phyloP scores from a whole-genome alignment of 2,797 vertebrate species.

The Trachurus trachurus region DNA sequence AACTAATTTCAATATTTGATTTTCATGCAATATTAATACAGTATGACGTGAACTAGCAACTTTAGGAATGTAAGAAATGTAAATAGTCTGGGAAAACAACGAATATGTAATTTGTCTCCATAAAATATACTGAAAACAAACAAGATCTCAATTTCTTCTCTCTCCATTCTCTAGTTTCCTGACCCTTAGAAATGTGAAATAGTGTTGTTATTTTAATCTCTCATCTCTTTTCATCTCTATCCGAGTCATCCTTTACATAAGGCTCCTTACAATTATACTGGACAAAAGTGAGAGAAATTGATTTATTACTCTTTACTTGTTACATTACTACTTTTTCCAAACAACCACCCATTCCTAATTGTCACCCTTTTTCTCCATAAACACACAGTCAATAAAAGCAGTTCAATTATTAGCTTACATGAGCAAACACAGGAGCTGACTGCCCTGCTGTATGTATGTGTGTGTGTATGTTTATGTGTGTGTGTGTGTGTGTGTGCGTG shows the following conservation, averaged over 20 bases:
- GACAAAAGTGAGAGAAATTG: background rate
- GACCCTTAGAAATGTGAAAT: background rate
- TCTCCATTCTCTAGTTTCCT: too few relatives aligned
- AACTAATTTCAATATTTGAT: background rate
- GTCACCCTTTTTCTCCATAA: slow-evolving; percentile 1
- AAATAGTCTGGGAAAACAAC: too few relatives aligned
- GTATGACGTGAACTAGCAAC: background rate
- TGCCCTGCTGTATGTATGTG: background rate
- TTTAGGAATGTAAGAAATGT: background rate
- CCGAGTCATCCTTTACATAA: background rate
- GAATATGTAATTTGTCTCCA: background rate
- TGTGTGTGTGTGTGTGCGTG: slow-evolving; percentile 24
- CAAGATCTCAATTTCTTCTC: too few relatives aligned
- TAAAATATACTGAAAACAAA: too few relatives aligned
- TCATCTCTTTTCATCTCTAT: background rate
- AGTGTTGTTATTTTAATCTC: background rate
- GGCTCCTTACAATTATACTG: background rate
- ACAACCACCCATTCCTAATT: background rate
- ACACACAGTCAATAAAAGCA: slow-evolving; percentile 32
- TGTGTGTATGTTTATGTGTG: slow-evolving; percentile 18
- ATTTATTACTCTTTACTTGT: background rate
- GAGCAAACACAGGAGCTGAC: slow-evolving; percentile 44
- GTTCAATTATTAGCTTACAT: slow-evolving; percentile 37
- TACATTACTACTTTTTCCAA: background rate
- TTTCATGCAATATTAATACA: background rate